Base-by-base conservation (phyloP, 2,888 invertebrate genomes). In the Dynastes maya region DNA sequence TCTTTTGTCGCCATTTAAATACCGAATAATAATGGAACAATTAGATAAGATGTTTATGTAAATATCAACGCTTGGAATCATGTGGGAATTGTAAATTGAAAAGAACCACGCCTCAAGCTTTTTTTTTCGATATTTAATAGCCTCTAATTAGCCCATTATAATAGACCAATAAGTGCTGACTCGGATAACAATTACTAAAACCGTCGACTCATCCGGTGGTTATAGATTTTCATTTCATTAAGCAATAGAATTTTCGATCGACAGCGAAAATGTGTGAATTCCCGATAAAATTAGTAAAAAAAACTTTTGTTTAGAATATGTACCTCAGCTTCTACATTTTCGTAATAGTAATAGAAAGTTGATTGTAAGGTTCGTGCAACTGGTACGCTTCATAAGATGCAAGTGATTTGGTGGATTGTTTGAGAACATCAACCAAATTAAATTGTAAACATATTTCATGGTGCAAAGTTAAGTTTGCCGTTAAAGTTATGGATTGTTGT, bases 11-110 rank as follows among this genome's bases (percentile, higher is more conserved):
- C 22, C 72, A 29, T 37, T 45, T 58, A 72, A 72, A 61, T 37
- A 40, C 58, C 55, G 45, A 58, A 16, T 72, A 16, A 58, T 72
- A 40, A 71, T 71, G 27, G 72, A 58, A 45, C 72, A 61, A 72
- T 72, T 58, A 72, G 22, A 72, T 72, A 22, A 72, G 58, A 72
- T 72, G 40, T 58, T 72, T 72, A 72, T 72, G 72, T 72, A 72
- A 72, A 72, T 72, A 32, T 40, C 9, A 29, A 40, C 1, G 58
- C 2, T 13, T 32, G 22, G 40, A 72, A 72, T 22, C 40, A 72
- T 40, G 58, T 58, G 58, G 58, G 72, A 72, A 58, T 58, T 16
- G 40, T 68, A 5, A 3, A 49, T 22, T 5, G 22, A 29, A 16
- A 11, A 72, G 58, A 45, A 40, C 72, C 72, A 72, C 72, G 22